Conservation (phyloP, 2,113 vertebrate species). For the Antennarius striatus region DNA sequence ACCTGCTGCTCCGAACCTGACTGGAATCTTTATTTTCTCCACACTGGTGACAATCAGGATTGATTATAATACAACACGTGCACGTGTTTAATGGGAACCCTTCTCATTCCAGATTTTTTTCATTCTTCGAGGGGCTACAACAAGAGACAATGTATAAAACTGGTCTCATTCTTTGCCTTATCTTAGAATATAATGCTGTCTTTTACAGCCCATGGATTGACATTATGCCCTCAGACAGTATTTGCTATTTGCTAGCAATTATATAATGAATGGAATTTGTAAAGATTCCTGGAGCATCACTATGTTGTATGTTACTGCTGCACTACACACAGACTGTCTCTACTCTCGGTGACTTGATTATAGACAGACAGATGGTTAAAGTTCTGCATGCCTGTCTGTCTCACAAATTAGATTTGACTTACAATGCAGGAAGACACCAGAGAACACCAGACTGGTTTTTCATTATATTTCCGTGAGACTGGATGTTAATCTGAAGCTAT, state of each 20-base stretch:
- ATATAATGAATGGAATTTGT: conserved; percentile 8
- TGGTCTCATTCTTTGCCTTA: conserved; percentile 21
- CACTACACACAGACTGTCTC: too few relatives aligned
- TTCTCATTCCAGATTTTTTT: conserved; percentile 4
- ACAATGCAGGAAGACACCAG: too few relatives aligned
- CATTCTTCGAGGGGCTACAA: conserved; percentile 3
- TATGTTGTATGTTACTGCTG: conserved; percentile 25
- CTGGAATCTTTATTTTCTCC: conserved; percentile 12
- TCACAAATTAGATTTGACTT: too few relatives aligned
- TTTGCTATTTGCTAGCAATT: conserved; percentile 41
- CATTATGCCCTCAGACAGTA: conserved; percentile 43
- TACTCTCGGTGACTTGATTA: too few relatives aligned
- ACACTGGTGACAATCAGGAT: neutral
- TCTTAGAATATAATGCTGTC: conserved; percentile 23
- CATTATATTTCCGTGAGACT: too few relatives aligned
- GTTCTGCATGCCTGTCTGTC: too few relatives aligned
- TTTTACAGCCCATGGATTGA: conserved; percentile 14
- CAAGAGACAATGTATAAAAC: conserved; percentile 25
- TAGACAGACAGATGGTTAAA: too few relatives aligned
- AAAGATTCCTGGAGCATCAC: neutral
- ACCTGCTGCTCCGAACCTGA: conserved; percentile 14
- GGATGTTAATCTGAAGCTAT: too few relatives aligned
- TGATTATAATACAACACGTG: neutral
- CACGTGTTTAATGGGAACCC: neutral
- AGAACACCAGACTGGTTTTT: too few relatives aligned